Evolutionary conservation across 2,113 vertebrate genomes (phyloP).

Genomic region (Dendrocopos noguchii): DNA sequence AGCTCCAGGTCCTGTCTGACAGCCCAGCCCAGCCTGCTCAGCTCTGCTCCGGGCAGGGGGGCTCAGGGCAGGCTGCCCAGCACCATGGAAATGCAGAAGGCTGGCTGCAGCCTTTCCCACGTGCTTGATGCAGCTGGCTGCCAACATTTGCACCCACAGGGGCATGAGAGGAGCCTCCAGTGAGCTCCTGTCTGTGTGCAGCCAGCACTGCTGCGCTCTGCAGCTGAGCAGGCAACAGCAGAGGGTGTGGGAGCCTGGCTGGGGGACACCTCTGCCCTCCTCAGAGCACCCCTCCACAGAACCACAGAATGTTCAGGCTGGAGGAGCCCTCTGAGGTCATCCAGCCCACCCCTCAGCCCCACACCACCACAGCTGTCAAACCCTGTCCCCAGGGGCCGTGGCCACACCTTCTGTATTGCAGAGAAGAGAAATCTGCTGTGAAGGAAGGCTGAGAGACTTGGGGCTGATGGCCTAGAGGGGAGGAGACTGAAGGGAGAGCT

Average conservation of each 20-base stretch:
- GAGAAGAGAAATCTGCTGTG: no score
- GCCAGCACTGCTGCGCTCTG: neutral
- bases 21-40: slow-evolving; percentile 44
- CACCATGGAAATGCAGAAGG: neutral
- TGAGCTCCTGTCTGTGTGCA: neutral
- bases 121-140: neutral
- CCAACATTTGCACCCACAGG: neutral
- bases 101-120: neutral
- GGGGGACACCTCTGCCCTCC: neutral
- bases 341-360: no score
- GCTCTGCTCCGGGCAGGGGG: slow-evolving; percentile 8
- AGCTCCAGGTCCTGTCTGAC: slow-evolving; percentile 22
- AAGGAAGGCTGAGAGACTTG: no score
- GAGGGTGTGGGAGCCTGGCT: neutral
- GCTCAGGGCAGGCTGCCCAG: neutral
- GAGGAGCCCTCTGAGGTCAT: no score
- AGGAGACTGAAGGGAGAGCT: no score
- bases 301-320: no score
- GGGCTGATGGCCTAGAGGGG: no score
- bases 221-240: neutral
- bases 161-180: neutral
- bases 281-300: neutral
- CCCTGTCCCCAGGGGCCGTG: no score
- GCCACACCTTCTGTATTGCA: no score
- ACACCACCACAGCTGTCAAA: no score